Base-by-base conservation (phyloP, 2,888 invertebrate genomes). In the Cataglyphis albicans region DNA sequence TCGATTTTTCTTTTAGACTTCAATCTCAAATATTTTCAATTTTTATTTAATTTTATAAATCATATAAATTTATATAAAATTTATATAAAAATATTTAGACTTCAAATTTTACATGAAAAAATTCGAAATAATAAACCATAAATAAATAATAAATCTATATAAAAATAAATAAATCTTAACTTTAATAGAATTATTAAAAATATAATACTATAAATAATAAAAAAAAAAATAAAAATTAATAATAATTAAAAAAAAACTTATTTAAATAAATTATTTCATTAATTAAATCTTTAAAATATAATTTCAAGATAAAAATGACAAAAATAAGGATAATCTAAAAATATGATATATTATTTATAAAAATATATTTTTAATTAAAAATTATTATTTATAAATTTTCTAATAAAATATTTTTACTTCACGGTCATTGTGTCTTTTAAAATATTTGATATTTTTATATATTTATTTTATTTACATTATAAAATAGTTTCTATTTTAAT, bases 331-430 rank as follows among this genome's bases (percentile, higher is more conserved):
- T n/a, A 48, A 48, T 48, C 18, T 7, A 52, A 18, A 52, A 18
- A 44, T 48, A 48, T 48, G 18, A 29, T 29, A 29, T 29, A 29
- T 29, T 29, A 29, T 29, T 29, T 29, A 29, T 29, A 29, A 29
- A 29, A 29, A 29, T 29, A 2, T 29, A 29, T 29, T 29, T 29
- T 29, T 29, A 48, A n/a, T 52, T 52, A 52, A 52, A 52, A n/a
- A n/a, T 44, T 44, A 52, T 52, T 64, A 21, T 64, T 74, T 41
- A 32, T 41, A 63, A 25, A 44, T 64, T 44, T 59, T 59, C 21
- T 4, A 41, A 38, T 25, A 1, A 12, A 18, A 32, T 32, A 41
- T 10, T 21, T 21, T n/a, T 15, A n/a, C 61, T 61, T 6, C n/a
- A 48, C 7, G 18, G 63, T 4, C 4, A 41, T 29, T 41, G 12